Evolutionary conservation across 2,113 vertebrate genomes (phyloP), one percentile per base, ranked within the genome.

Genomic region (Pavo muticus): DNA sequence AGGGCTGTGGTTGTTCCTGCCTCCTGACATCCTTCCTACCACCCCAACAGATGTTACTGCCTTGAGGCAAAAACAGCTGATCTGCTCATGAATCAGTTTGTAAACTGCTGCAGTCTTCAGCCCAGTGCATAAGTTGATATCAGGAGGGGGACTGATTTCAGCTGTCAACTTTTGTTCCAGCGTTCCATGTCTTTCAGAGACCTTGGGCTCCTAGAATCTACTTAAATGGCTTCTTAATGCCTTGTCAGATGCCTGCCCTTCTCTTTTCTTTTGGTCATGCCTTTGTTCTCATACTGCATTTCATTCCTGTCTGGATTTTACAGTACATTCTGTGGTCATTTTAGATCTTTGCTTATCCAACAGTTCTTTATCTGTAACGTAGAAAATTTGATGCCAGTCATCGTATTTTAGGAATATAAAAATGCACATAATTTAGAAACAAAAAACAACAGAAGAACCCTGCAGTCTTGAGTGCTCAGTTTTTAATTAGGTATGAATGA

Each of bases 1-100:
- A 84, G 52, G 61, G 47, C 84, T 91, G 17, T 35, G 87, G 84
- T 54, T 87, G 42, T 67, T 96, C 35, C 73, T 92, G 67, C 83
- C 57, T 73, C 47, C 73, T 90, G 76, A 78, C 73, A 84, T 64
- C 52, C 52, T 90, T 95, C 30, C 75, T 91, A 5, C 60, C 64
- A 94, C 82, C 52, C 73, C 88, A 73, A 75, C 92, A 96, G 88
- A 95, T 93, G 92, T 92, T 95, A 52, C 44, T 84, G 70, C 92
- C 86, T 88, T 82, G 80, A 87, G 91, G 94, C 91, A 94, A 87
- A 87, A 93, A 3, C 30, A 37, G 82, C 52, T 78, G 54, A 87
- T 87, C 76, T 94, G 52, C 87, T 93, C 61, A 47, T 88, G 88
- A 93, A 90, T 88, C 92, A 75, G 56, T 60, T 60, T 77, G 64